Evolutionary conservation across 2,113 vertebrate genomes (phyloP), one percentile per base, ranked within the genome.

Genomic region (Ploceus nigricollis): DNA sequence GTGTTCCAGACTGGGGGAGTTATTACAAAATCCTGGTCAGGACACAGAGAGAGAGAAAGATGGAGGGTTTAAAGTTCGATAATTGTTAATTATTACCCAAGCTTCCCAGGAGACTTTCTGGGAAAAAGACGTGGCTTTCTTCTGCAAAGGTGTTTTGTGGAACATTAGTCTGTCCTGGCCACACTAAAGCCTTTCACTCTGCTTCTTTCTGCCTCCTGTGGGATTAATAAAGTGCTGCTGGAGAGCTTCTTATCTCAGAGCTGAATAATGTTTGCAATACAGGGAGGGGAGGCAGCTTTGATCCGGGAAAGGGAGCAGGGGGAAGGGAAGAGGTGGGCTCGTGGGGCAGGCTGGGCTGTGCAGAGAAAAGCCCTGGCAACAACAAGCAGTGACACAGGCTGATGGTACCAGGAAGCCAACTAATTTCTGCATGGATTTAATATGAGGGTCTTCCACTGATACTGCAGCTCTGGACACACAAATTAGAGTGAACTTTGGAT

Each of bases 161-260:
- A 82, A 64, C 88, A 92, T 96, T 51, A 35, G 60, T 94, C 93
- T 54, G 64, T 87, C 94, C 89, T 90, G 79, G 92, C 93, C 76
- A 39, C 4, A 2, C 87, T 11, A 64, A 93, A 70, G 11, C 84
- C 76, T 75, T 69, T 69, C 93, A 64, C 45, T 63, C 83, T 42
- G 85, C 89, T 69, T 82, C 95, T 60, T 28, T 58, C 82, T 82
- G 71, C 82, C 82, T 94, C 90, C 95, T 54, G 56, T 76, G 97
- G 91, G 94, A 95, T 95, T 95, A 89, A 97, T 95, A 93, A 90
- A 94, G 95, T 95, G 81, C 90, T 91, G 83, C 92, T 71, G 64
- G 84, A 95, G 89, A 95, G 72, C 78, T 83, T 68, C 95, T 96
- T 93, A 95, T 94, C 94, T 90, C 39, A 22, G 40, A 56, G 88